phyloP scores from a whole-genome alignment of 2,113 vertebrate genomes.

The Ptilorrhoa leucosticta region DNA sequence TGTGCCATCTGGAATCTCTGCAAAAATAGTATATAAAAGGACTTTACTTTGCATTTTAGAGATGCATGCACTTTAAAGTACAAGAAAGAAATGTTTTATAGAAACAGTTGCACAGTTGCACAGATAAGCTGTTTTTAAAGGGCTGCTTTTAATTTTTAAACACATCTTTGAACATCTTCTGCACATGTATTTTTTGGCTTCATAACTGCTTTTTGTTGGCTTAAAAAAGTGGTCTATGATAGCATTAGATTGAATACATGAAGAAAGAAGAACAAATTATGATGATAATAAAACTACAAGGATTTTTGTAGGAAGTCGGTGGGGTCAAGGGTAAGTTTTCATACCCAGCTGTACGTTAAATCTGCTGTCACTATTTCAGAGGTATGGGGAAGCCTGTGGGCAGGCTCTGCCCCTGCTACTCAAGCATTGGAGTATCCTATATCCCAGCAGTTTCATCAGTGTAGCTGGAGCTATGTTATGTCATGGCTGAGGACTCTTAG shows the following conservation, averaged over 20 bases:
- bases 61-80: neutral
- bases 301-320: neutral
- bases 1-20: slow-evolving; percentile 24
- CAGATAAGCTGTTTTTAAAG: neutral
- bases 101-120: neutral
- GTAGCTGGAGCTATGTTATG: neutral
- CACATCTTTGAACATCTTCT: neutral
- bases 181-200: neutral
- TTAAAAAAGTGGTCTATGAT: neutral
- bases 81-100: neutral
- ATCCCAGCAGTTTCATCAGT: neutral
- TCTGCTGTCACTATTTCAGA: neutral
- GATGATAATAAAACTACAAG: neutral
- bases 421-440: neutral
- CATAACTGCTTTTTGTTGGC: neutral
- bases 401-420: neutral
- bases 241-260: neutral
- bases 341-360: neutral
- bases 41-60: neutral
- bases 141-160: neutral
- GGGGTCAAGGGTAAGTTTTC: neutral
- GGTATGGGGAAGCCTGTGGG: neutral
- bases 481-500: neutral
- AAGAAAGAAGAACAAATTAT: neutral
- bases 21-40: neutral